A percentile compares a stretch with the other conserved stretches of the same genome.
These are phyloP conservation scores for Noctua comes DNA, from an alignment of 2,888 invertebrate species.

Conservation along the genomic window DNA sequence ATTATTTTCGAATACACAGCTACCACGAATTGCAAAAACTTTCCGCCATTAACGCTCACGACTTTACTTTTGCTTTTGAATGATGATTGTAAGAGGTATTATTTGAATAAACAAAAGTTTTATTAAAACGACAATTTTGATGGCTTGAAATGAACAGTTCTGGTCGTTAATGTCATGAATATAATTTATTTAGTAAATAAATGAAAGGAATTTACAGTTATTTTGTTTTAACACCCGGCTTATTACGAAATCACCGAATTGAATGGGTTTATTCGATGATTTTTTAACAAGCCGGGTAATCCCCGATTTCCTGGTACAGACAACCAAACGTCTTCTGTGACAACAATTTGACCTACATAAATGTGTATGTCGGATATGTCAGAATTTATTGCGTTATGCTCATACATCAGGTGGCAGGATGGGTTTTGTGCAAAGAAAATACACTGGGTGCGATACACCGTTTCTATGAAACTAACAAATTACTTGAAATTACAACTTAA, in stretches of 20 bases:
- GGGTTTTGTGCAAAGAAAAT: no score
- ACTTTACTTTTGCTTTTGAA: slow-evolving; percentile 72
- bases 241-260: no score
- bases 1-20: slow-evolving; percentile 74
- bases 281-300: background rate
- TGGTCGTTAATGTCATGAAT: slow-evolving; percentile 36
- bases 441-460: no score
- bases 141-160: slow-evolving; percentile 32
- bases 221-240: no score
- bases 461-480: no score
- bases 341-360: background rate
- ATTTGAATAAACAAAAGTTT: slow-evolving; percentile 71
- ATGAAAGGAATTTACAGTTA: background rate
- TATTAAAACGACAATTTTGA: slow-evolving; percentile 61
- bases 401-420: no score
- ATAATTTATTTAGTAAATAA: slow-evolving; percentile 34
- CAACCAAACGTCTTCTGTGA: background rate
- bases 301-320: background rate
- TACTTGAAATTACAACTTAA: no score
- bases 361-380: background rate
- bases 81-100: slow-evolving; percentile 73
- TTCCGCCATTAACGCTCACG: slow-evolving; percentile 74
- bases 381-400: no score
- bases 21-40: slow-evolving; percentile 80
- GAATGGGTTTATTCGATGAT: background rate